A percentile compares a stretch with the other conserved stretches of the same genome.
phyloP scores from a whole-genome alignment of 2,888 invertebrate species.

The Glaucopsyche alexis region DNA sequence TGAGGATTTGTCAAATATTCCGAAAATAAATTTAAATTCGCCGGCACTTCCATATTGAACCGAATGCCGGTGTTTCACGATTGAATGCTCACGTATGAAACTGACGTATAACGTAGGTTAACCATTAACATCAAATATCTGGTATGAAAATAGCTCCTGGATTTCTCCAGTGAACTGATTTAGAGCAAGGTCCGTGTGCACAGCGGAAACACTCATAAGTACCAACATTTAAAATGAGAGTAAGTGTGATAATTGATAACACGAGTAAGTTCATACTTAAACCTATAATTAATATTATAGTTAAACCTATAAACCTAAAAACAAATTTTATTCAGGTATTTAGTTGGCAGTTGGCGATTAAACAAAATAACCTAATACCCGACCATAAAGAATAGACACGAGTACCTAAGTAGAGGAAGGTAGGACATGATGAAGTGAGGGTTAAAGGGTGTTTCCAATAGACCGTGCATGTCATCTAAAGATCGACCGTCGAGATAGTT shows the following conservation, averaged over 20 bases:
- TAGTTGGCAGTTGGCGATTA: too few species aligned
- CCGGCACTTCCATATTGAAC: conserved; percentile 29
- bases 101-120: conserved; percentile 19
- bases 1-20: conserved; percentile 32
- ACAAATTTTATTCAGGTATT: too few species aligned
- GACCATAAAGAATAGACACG: too few species aligned
- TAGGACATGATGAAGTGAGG: too few species aligned
- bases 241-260: background rate
- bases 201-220: conserved; percentile 5
- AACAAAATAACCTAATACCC: too few species aligned
- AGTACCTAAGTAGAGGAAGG: too few species aligned
- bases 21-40: conserved; percentile 8
- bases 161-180: conserved; percentile 54
- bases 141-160: conserved; percentile 72
- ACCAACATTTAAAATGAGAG: background rate
- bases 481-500: too few species aligned
- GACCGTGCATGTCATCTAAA: too few species aligned
- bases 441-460: too few species aligned
- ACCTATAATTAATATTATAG: too few species aligned
- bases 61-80: conserved; percentile 26
- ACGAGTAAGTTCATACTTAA: background rate
- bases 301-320: too few species aligned
- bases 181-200: conserved; percentile 53
- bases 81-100: conserved; percentile 30
- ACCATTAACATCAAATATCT: conserved; percentile 50